A percentile compares a stretch with the other conserved stretches of the same genome.
These are phyloP conservation scores for Turritopsis rubra DNA, from an alignment of 30 jellyfish, hydroid and myxozoan species.

Conservation along the genomic window DNA sequence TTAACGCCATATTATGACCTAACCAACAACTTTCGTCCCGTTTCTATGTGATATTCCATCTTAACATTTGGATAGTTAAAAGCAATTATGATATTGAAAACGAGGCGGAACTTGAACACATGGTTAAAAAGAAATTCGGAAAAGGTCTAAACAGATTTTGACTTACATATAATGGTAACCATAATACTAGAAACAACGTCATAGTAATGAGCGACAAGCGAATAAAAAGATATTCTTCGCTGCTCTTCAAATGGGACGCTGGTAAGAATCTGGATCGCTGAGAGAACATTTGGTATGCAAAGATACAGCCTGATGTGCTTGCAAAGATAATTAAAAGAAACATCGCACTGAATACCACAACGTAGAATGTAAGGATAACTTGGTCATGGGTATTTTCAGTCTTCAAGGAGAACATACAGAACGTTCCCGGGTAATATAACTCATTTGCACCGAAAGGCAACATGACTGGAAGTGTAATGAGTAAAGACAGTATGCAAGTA, in stretches of 20 bases:
- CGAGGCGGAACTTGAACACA: too few species aligned
- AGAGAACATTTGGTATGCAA: conserved; percentile 27
- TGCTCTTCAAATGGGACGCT: not conserved
- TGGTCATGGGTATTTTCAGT: not conserved
- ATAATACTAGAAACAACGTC: not conserved
- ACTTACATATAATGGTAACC: conserved; percentile 20
- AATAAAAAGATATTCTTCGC: conserved; percentile 14
- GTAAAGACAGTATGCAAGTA: not conserved
- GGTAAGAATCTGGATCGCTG: not conserved
- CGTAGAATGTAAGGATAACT: conserved; percentile 20
- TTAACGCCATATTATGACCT: too few species aligned
- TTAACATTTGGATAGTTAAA: too few species aligned
- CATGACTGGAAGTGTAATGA: conserved; percentile 37
- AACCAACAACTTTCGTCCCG: too few species aligned
- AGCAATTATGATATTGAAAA: too few species aligned
- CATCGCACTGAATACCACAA: conserved; percentile 22
- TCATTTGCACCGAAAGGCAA: conserved; percentile 54
- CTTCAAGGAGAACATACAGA: conserved; percentile 48
- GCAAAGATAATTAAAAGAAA: conserved; percentile 22
- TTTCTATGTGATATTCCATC: too few species aligned
- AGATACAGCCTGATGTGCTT: conserved; percentile 49
- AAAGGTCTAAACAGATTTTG: too few species aligned
- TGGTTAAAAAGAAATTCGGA: too few species aligned
- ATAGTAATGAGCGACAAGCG: conserved; percentile 3
- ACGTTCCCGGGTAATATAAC: conserved; percentile 80